Conservation (phyloP, 2,113 vertebrate genomes). For the Anas platyrhynchos region DNA sequence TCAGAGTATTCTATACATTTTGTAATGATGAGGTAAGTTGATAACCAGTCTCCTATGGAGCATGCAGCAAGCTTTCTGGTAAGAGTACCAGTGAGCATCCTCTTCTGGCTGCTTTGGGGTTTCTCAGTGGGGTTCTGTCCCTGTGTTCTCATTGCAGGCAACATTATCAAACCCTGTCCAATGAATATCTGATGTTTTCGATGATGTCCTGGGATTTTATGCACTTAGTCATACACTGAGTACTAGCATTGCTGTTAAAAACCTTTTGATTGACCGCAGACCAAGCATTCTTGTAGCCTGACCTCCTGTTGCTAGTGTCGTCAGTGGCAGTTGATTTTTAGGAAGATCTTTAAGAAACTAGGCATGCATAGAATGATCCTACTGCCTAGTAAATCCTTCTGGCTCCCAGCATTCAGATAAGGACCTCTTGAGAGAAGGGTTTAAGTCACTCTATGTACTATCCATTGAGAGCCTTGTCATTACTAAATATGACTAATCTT, state of each 20-base stretch:
- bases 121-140: neutral
- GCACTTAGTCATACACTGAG: rapidly evolving
- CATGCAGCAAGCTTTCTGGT: neutral
- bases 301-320: rapidly evolving
- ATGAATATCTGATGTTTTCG: too few relatives aligned
- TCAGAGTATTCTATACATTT: neutral
- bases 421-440: neutral
- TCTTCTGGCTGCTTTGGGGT: neutral
- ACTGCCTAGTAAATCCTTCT: neutral
- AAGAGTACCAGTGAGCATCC: neutral
- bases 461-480: neutral
- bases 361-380: neutral
- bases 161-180: neutral
- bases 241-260: neutral
- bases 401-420: neutral
- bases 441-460: neutral
- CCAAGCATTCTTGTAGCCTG: too few relatives aligned
- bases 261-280: neutral
- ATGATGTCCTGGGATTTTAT: neutral
- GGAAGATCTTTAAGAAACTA: rapidly evolving
- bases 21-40: neutral
- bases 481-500: neutral
- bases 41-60: neutral
- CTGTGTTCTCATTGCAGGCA: neutral
- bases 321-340: neutral